Conservation (phyloP, 2,888 invertebrate species). For the Limnephilus auricula region DNA sequence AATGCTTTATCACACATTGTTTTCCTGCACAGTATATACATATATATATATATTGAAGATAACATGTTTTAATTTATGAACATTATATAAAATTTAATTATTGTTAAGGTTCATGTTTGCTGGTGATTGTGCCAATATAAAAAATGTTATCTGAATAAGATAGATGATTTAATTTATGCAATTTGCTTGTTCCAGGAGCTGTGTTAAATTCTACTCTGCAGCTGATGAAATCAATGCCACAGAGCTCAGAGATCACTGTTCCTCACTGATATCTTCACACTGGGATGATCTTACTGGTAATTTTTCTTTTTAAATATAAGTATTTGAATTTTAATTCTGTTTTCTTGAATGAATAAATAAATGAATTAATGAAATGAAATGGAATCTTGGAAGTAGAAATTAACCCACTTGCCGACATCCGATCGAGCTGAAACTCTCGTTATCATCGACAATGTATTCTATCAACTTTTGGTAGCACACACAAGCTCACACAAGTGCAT, state of each 20-base stretch:
- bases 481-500: no score
- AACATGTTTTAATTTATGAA: neutral
- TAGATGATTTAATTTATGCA: neutral
- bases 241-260: slow-evolving; percentile 90
- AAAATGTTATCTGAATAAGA: neutral
- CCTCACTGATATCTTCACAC: slow-evolving; percentile 93
- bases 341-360: no score
- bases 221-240: slow-evolving; percentile 93
- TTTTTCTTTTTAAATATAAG: neutral
- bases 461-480: no score
- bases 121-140: no score
- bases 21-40: no score
- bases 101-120: neutral
- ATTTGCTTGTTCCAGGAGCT: slow-evolving; percentile 75
- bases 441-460: no score
- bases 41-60: no score
- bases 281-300: slow-evolving; percentile 88
- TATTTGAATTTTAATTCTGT: neutral
- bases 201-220: slow-evolving; percentile 93
- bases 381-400: no score
- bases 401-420: no score
- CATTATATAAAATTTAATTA: neutral
- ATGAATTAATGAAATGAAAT: no score
- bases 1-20: neutral
- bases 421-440: no score